A percentile compares a stretch with the other conserved stretches of the same genome.
Conservation (phyloP, 2,888 invertebrate genomes). For the Leptinotarsa haldemani region DNA sequence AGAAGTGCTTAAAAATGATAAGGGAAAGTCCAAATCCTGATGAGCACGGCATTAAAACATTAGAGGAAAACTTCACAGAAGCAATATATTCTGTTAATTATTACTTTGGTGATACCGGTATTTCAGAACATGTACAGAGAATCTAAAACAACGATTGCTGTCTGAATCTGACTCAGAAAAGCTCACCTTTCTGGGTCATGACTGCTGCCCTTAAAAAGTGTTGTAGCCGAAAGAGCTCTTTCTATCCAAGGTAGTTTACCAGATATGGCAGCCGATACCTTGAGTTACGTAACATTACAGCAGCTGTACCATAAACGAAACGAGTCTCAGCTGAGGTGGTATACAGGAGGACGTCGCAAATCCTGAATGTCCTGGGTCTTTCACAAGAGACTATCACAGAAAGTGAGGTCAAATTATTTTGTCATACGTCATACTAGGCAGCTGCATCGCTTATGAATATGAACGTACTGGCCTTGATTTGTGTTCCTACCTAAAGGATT, state of each 20-base stretch:
- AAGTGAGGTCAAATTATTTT: constrained; percentile 83
- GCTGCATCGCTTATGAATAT: constrained; percentile 85
- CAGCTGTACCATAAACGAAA: constrained; percentile 89
- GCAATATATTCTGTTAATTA: constrained; percentile 91
- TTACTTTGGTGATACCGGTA: constrained; percentile 76
- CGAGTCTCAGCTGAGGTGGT: constrained; percentile 83
- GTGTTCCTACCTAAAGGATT: constrained; percentile 74
- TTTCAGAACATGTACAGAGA: constrained; percentile 74
- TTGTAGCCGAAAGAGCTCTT: constrained; percentile 81
- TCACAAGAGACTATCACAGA: constrained; percentile 81
- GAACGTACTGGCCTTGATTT: constrained; percentile 65
- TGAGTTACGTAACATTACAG: constrained; percentile 89
- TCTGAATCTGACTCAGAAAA: constrained; percentile 81
- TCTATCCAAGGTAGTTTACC: constrained; percentile 91
- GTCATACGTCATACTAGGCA: constrained; percentile 87
- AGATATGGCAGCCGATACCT: constrained; percentile 96
- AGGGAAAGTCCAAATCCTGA: constrained; percentile 67
- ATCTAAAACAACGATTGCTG: constrained; percentile 86
- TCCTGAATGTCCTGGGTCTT: constrained; percentile 82
- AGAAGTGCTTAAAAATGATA: constrained; percentile 71
- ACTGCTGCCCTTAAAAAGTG: constrained; percentile 87
- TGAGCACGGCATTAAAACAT: constrained; percentile 67
- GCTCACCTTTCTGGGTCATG: constrained; percentile 92
- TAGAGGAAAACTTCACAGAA: constrained; percentile 92
- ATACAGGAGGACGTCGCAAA: constrained; percentile 82